Percentiles rank a stretch among this genome's conserved stretches.
phyloP scores from a whole-genome alignment of 2,113 vertebrate species.

The Muntiacus reevesi region DNA sequence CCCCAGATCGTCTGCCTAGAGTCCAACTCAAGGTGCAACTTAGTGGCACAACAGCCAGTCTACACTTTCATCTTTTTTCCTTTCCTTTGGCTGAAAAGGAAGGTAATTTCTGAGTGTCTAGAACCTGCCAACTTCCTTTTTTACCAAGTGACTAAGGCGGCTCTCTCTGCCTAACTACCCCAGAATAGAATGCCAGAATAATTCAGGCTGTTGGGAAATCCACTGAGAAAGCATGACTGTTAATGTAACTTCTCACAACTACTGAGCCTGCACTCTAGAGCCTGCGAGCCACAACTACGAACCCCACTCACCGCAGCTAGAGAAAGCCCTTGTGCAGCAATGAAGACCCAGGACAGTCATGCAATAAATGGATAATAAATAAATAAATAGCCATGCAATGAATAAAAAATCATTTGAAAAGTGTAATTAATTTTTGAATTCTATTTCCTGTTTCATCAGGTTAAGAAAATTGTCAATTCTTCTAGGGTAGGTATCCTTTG shows the following conservation, averaged over 20 bases:
- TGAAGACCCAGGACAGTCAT: neutral
- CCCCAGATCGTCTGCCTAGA: neutral
- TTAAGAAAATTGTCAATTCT: neutral
- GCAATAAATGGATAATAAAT: neutral
- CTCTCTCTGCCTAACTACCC: neutral
- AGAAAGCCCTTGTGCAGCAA: neutral
- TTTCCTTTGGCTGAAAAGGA: neutral
- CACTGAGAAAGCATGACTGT: neutral
- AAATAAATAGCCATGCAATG: too few species aligned
- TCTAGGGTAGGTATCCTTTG: neutral
- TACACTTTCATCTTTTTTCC: neutral
- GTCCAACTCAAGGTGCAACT: neutral
- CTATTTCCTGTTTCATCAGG: neutral
- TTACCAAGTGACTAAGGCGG: neutral
- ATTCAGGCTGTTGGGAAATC: neutral
- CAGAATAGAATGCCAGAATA: neutral
- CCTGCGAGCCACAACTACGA: neutral
- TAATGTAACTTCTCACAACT: neutral
- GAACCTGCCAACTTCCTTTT: neutral
- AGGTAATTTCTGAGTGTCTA: neutral
- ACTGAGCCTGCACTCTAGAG: neutral
- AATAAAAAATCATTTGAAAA: neutral
- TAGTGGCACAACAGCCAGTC: neutral
- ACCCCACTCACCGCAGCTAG: fast-evolving
- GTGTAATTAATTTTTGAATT: neutral